Percentiles rank a stretch among this genome's conserved stretches.
Evolutionary conservation across 2,113 vertebrate genomes (phyloP).

Genomic region (Pedetes capensis): DNA sequence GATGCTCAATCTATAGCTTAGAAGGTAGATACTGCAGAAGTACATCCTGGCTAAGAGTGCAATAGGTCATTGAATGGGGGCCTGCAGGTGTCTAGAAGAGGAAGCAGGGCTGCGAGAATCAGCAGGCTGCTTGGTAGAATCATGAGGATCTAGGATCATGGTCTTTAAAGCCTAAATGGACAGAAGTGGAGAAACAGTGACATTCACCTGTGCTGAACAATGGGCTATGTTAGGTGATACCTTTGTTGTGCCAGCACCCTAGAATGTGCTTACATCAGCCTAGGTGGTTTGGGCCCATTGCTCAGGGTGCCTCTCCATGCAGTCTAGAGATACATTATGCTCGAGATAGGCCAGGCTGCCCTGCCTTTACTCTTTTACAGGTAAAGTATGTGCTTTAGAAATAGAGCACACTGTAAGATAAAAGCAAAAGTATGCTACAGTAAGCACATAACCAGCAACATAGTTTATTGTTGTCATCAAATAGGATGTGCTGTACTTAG

Average conservation of each 20-base stretch:
- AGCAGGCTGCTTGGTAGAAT: background rate
- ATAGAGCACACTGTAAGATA: background rate
- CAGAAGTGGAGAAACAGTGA: background rate
- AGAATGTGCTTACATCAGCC: background rate
- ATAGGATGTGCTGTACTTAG: too few relatives aligned
- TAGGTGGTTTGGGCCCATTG: too few relatives aligned
- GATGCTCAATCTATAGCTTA: background rate
- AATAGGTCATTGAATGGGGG: background rate
- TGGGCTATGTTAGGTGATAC: fast-evolving
- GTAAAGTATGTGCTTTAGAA: background rate
- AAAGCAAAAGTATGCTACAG: too few relatives aligned
- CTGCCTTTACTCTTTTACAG: too few relatives aligned
- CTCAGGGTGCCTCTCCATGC: background rate
- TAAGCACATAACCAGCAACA: too few relatives aligned
- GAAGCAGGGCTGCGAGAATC: background rate
- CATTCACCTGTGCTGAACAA: too few relatives aligned
- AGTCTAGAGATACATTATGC: background rate
- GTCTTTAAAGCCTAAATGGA: background rate
- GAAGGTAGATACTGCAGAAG: background rate
- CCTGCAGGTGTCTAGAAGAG: background rate
- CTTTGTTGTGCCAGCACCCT: background rate
- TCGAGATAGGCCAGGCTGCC: background rate
- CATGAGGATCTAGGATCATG: too few relatives aligned
- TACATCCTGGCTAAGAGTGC: background rate
- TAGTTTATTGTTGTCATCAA: background rate